Conservation (phyloP, 2,797 vertebrate genomes). For the Novumbra hubbsi region DNA sequence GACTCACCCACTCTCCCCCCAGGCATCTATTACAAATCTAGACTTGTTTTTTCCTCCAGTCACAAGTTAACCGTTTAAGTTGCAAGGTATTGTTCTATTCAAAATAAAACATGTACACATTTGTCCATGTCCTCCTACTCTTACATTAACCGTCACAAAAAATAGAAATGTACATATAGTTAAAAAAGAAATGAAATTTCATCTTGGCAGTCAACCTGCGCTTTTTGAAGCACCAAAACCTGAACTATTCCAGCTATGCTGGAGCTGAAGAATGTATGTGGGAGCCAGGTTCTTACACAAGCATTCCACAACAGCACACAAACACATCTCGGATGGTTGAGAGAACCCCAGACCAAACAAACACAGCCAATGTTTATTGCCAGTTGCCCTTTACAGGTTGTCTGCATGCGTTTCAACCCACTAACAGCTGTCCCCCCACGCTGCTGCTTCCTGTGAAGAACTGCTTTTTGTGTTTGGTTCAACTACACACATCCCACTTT, state of each 20-base stretch:
- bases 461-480: too few relatives aligned
- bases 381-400: slow-evolving; percentile 48
- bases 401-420: background rate
- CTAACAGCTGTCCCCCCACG: background rate
- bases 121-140: background rate
- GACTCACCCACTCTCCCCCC: slow-evolving; percentile 28
- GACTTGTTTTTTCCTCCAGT: slow-evolving; percentile 50
- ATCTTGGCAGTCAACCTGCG: slow-evolving; percentile 5
- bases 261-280: slow-evolving; percentile 52
- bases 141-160: background rate
- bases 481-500: background rate
- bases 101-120: background rate
- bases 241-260: slow-evolving; percentile 67
- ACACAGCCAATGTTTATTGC: slow-evolving; percentile 18
- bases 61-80: slow-evolving; percentile 17
- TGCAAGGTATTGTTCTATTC: slow-evolving; percentile 13
- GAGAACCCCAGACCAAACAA: background rate
- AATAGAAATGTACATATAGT: background rate
- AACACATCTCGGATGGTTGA: background rate
- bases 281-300: slow-evolving; percentile 17
- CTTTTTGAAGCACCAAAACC: slow-evolving; percentile 42
- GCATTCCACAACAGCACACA: slow-evolving; percentile 27
- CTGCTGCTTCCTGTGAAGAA: slow-evolving; percentile 41
- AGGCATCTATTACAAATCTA: slow-evolving; percentile 53
- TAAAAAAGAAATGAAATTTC: background rate